Conservation (phyloP, 2,888 invertebrate species). For the Macrophya annulata region DNA sequence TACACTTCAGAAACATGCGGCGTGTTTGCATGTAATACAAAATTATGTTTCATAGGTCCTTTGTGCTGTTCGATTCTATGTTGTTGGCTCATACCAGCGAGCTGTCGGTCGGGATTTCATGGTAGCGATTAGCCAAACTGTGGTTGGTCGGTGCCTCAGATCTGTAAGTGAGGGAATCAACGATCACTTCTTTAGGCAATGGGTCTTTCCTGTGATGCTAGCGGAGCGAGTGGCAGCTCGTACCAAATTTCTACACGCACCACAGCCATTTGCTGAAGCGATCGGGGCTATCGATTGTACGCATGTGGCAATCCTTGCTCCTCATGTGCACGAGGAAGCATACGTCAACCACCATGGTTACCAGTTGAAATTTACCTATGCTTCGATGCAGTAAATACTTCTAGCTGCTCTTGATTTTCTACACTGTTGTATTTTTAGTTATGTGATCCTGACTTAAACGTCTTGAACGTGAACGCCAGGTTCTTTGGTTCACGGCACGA, state of each 20-base stretch:
- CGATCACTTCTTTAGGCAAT: too few species aligned
- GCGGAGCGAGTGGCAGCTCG: conserved; percentile 22
- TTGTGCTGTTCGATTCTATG: too few species aligned
- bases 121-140: conserved; percentile 51
- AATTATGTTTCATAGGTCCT: too few species aligned
- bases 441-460: conserved; percentile 55
- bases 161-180: conserved; percentile 50
- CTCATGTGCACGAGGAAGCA: conserved; percentile 59
- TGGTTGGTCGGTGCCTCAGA: conserved; percentile 46
- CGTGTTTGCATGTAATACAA: too few species aligned
- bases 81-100: too few species aligned
- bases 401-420: conserved; percentile 7
- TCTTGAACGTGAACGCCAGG: conserved; percentile 60
- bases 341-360: conserved; percentile 65
- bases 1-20: background rate
- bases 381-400: background rate
- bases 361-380: conserved; percentile 51
- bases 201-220: too few species aligned
- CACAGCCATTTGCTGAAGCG: too few species aligned
- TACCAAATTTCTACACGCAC: too few species aligned
- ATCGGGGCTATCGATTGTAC: background rate
- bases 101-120: too few species aligned
- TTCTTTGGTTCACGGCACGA: conserved; percentile 61
- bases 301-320: conserved; percentile 57
- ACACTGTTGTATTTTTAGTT: conserved; percentile 56